Percentiles rank a stretch among this genome's conserved stretches.
phyloP scores from a whole-genome alignment of 2,113 vertebrate species.

The Aspiorhynchus laticeps region DNA sequence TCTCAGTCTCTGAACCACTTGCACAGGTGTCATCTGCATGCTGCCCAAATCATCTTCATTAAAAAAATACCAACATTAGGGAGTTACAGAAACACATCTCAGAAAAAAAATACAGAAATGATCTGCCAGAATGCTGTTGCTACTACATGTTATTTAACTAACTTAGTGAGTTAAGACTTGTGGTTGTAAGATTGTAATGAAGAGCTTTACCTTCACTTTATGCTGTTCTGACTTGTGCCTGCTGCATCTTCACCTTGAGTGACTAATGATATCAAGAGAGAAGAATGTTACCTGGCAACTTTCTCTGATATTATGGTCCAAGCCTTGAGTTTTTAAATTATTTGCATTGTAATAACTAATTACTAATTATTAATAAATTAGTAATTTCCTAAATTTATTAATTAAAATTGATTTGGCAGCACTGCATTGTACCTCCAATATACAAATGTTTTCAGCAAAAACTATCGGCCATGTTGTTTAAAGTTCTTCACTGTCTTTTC shows the following conservation, averaged over 20 bases:
- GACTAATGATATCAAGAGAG: not conserved
- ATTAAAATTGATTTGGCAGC: too few relatives aligned
- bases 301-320: not conserved
- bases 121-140: not conserved
- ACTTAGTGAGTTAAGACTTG: too few relatives aligned
- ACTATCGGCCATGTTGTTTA: not conserved
- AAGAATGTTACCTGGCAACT: not conserved
- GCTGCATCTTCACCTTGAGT: not conserved
- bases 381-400: too few relatives aligned
- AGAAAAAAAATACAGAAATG: too few relatives aligned
- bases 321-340: not conserved
- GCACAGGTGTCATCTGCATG: not conserved
- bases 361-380: too few relatives aligned
- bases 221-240: not conserved
- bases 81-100: not conserved
- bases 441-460: not conserved
- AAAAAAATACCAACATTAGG: not conserved
- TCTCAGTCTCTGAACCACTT: not conserved
- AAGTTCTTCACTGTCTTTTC: too few relatives aligned
- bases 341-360: not conserved
- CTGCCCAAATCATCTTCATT: not conserved
- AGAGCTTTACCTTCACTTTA: not conserved
- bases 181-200: not conserved
- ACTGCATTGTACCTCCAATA: not conserved
- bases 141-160: not conserved